Evolutionary conservation across 2,797 vertebrate genomes (phyloP), one percentile per base, ranked within the genome.

Genomic region (Novumbra hubbsi): DNA sequence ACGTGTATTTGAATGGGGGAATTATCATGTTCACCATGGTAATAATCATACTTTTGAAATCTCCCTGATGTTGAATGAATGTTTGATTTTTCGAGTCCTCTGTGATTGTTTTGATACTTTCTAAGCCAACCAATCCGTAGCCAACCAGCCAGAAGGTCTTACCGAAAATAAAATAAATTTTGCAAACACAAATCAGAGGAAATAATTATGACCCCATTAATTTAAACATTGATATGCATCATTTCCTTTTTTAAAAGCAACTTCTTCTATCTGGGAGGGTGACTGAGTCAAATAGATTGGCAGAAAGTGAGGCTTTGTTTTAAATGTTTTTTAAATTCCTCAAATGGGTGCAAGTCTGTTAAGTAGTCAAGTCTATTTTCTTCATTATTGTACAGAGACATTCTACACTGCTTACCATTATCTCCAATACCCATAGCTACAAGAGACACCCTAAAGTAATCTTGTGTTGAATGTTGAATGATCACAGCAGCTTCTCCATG

Each of bases 1-100:
- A 52, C 66, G 28, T 72, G 76, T 68, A 68, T 78, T 75, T 76
- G 77, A 78, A 70, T 55, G 28, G 48, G 11, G 19, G 27, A 30
- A 76, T 69, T 60, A 76, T 73, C 49, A 73, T 4, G 4, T 49
- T 74, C 70, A 48, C 49, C 55, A 68, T 62, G 45, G 63, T 28
- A 28, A 28, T 17, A 69, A 52, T 19, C 24, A 69, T 30, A 30
- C 21, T 27, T 49, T 49, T 30, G 48, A 48, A 49, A 50, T 50
- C 15, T 48, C 68, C 21, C 67, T 69, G 67, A 28, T 49, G 41
- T 69, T 69, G 11, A 27, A 24, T 65, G 17, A 34, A 65, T 69
- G 45, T 30, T 69, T 50, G 15, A 19, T 69, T 50, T 70, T 30
- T 27, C 6, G 27, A 70, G 27, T 52, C 48, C 68, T 32, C 27